Conservation (phyloP, 2,113 vertebrate species). For the Hyaena hyaena region DNA sequence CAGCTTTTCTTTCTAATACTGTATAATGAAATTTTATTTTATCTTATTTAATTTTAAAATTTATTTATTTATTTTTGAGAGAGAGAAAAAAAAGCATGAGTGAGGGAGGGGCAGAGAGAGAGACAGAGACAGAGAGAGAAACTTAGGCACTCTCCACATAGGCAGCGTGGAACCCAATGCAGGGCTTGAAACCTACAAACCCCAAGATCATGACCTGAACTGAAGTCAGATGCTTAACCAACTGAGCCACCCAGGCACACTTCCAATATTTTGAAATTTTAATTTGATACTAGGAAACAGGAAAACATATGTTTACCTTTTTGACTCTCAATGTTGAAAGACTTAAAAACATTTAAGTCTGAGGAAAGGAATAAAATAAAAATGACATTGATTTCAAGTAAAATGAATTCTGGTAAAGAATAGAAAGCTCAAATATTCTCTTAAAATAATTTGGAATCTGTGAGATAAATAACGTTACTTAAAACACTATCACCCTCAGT, state of each 20-base stretch:
- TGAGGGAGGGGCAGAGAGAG: too few species aligned
- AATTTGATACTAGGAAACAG: conserved; percentile 14
- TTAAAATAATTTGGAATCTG: not conserved
- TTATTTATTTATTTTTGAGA: too few species aligned
- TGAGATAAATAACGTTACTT: not conserved
- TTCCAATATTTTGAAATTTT: not conserved
- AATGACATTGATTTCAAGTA: conserved; percentile 14
- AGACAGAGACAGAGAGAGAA: too few species aligned
- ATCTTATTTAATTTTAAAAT: too few species aligned
- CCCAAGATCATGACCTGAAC: too few species aligned
- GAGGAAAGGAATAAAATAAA: not conserved
- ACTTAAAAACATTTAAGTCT: not conserved
- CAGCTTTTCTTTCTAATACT: not conserved
- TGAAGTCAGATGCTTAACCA: too few species aligned
- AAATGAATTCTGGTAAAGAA: not conserved
- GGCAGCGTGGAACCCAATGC: too few species aligned
- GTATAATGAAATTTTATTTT: too few species aligned
- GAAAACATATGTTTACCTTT: not conserved
- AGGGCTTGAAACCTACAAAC: too few species aligned
- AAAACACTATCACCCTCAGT: not conserved
- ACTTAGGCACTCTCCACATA: too few species aligned
- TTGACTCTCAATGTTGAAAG: not conserved
- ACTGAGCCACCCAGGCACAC: too few species aligned
- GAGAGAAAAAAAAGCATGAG: too few species aligned
- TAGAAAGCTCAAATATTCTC: conserved; percentile 6